Conservation (phyloP, 2,888 invertebrate genomes). For the Calliopum simillimum region DNA sequence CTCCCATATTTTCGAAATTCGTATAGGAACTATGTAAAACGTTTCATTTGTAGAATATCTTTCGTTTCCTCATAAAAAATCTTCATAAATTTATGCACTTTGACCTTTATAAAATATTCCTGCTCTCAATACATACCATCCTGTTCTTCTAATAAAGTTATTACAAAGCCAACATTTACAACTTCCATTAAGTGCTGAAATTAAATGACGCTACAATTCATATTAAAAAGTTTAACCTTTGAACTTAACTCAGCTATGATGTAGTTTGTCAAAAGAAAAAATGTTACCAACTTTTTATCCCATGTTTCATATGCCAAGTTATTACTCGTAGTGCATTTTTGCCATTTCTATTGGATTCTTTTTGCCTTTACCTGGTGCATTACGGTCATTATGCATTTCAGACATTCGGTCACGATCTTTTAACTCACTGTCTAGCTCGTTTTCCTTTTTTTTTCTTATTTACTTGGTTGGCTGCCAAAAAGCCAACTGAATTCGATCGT, state of each 20-base stretch:
- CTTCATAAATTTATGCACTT: not conserved
- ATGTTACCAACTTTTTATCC: constrained; percentile 1
- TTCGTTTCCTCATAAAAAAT: no score
- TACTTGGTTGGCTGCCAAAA: constrained; percentile 20
- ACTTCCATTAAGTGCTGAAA: constrained; percentile 4
- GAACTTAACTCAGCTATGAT: not conserved
- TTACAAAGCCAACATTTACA: not conserved
- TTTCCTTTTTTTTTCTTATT: constrained; percentile 26
- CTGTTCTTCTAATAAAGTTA: constrained; percentile 19
- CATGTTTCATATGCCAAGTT: constrained; percentile 20
- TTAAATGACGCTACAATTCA: constrained; percentile 3
- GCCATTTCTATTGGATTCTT: not conserved
- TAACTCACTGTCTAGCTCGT: constrained; percentile 58
- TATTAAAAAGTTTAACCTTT: constrained; percentile 27
- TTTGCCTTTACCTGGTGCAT: constrained; percentile 49
- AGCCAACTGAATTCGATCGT: constrained; percentile 1
- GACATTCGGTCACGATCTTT: constrained; percentile 68
- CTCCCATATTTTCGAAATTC: no score
- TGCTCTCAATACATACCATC: not conserved
- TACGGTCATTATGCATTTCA: constrained; percentile 68
- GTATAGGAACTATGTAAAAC: no score
- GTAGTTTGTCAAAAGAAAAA: constrained; percentile 27
- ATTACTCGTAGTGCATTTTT: not conserved
- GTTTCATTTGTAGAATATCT: no score
- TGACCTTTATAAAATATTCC: not conserved